A percentile compares a stretch with the other conserved stretches of the same genome.
phyloP scores from a whole-genome alignment of 2,797 vertebrate genomes.

The Psittacula derbiana region DNA sequence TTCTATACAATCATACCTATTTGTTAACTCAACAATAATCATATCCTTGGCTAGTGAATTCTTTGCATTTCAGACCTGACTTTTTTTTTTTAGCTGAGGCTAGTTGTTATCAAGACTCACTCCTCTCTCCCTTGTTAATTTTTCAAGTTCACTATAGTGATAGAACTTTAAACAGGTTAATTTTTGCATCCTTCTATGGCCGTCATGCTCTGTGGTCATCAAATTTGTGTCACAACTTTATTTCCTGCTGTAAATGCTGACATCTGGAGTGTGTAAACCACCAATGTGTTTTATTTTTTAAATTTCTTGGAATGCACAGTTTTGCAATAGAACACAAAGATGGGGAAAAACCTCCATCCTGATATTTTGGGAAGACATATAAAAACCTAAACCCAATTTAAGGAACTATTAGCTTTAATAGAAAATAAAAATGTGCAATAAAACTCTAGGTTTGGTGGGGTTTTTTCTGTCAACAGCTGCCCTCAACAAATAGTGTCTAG shows the following conservation, averaged over 20 bases:
- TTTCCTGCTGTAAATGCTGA: neutral
- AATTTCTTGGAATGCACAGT: neutral
- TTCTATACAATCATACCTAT: neutral
- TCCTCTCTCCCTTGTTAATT: neutral
- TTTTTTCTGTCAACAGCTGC: neutral
- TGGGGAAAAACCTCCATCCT: fast-evolving
- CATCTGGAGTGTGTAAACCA: neutral
- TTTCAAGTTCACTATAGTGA: neutral
- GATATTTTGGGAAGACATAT: neutral
- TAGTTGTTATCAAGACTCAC: neutral
- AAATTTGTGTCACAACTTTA: neutral
- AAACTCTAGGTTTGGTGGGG: neutral
- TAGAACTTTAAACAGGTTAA: neutral
- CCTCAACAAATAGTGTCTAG: neutral
- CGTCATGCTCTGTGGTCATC: neutral
- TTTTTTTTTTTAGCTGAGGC: neutral
- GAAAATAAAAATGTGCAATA: neutral
- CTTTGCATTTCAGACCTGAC: neutral
- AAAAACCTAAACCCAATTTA: neutral
- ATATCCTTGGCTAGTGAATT: neutral
- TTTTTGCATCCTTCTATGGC: neutral
- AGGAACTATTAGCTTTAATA: neutral
- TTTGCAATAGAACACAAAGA: neutral
- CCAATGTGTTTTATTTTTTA: neutral
- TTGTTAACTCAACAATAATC: neutral